Base-by-base conservation (phyloP, 1,140 invertebrate genomes). In the Eufriesea mexicana region DNA sequence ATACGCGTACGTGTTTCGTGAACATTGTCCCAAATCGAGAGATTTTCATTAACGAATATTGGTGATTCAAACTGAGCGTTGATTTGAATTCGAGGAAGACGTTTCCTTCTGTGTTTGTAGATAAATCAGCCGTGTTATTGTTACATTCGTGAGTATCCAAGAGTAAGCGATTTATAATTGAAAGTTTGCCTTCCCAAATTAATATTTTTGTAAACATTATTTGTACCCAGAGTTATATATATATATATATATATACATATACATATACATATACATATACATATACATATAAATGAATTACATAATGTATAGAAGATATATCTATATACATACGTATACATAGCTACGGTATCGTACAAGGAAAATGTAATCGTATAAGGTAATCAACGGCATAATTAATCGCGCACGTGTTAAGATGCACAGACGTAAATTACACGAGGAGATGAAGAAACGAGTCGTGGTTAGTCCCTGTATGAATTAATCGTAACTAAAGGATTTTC, bases 141-240 rank as follows among this genome's bases (percentile, higher is more conserved):
- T 89, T 89, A 75, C 35, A 89, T 89, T 89, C 70, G 74, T 77
- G 62, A 88, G 49, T 86, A 86, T 83, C 79, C 85, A 83, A 88
- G 79, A 85, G 72, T 88, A 88, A 89, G 51, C 72, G 74, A 84
- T 83, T 87, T 91, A 88, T 90, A 84, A 91, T 92, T 92, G 89
- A 90, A 89, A 87, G 81, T 93, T 92, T 90, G 91, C 91, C 92
- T 93, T 92, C 88, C 88, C 79, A 92, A 94, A 94, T 93, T 92
- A 87, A 92, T 94, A 94, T 94, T 94, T 94, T 94, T 94, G 90
- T 94, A 94, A 92, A 90, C 85, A 93, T 93, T 91, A 92, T 91
- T 92, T 91, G 89, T 94, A 93, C 80, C 79, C 91, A 89, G 85
- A 78, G 77, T 87, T 89, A 90, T 83, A 83, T 90, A 83, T 84